Conservation (phyloP, 2,113 vertebrate species). For the Strix aluco region DNA sequence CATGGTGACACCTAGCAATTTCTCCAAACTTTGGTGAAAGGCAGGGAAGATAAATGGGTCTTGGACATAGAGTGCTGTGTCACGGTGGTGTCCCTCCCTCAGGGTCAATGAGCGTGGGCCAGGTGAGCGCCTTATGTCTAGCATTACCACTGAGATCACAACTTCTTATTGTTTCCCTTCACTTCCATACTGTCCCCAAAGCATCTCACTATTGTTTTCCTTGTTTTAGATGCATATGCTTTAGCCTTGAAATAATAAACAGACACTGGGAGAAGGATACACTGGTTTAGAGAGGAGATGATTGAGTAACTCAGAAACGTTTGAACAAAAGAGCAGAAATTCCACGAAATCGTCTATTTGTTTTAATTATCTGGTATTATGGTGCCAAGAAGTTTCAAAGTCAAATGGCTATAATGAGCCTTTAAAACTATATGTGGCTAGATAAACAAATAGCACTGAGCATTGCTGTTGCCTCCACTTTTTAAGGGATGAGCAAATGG, state of each 20-base stretch:
- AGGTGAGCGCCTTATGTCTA: neutral
- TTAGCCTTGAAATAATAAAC: neutral
- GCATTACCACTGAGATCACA: neutral
- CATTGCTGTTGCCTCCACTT: neutral
- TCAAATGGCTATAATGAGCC: neutral
- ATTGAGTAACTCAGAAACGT: neutral
- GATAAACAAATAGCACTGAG: neutral
- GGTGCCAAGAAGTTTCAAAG: neutral
- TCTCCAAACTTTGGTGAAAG: neutral
- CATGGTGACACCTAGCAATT: neutral
- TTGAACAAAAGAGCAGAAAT: neutral
- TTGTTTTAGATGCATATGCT: neutral
- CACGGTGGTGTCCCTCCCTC: rapidly evolving
- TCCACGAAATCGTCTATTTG: neutral
- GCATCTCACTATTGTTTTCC: neutral
- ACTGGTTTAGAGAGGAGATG: neutral
- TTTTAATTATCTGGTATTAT: neutral
- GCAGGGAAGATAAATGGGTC: neutral
- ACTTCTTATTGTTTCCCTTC: neutral
- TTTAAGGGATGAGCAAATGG: neutral
- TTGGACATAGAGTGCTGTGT: neutral
- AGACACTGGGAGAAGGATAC: neutral
- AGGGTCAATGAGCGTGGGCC: neutral
- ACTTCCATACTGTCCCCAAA: neutral
- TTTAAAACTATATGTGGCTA: neutral